Base-by-base conservation (phyloP, 2,797 vertebrate species). In the Bradypodion ventrale region DNA sequence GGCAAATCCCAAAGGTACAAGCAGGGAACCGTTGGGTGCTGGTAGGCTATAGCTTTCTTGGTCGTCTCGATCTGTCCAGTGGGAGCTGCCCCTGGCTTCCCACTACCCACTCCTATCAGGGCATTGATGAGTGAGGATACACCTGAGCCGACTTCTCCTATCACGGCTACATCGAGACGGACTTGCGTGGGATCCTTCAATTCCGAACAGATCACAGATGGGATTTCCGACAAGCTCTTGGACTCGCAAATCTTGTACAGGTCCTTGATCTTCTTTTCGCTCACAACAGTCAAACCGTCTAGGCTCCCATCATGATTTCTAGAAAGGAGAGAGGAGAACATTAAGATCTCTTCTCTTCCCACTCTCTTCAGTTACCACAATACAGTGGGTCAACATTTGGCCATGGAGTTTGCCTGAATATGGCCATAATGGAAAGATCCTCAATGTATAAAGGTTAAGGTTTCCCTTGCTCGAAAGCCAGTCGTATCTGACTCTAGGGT, bases 1-100 rank as follows among this genome's bases (percentile, higher is more conserved):
- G 93, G 89, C 60, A 92, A 78, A 44, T 94, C 94, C 89, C 92
- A 91, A 7, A 95, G 82, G 15, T 83, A 87, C n/a, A 89, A 32
- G 25, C 77, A 75, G 37, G 88, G 88, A n/a, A 86, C n/a, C 2
- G 29, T 49, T 0, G 85, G 85, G 65, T 86, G 83, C 10, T 23
- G 49, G 44, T 87, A 81, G n/a, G 46, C 19, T 7, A 12, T 44
- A 6, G 74, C 78, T 62, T 35, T 75, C 83, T 1, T 40, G 1
- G 86, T 84, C 0, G 35, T 59, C 32, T 46, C 27, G 0, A 35
- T 10, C 7, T 84, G 81, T 16, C 79, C 83, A 1, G 65, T 69
- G 37, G 83, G 81, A 12, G 86, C 91, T 0, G 78, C 85, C 1
- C 15, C 62, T 0, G 32, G 19, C 25, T 87, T 80, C 2, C 72